Evolutionary conservation across 2,888 invertebrate species (phyloP).

Genomic region (Trachelus stipa): DNA sequence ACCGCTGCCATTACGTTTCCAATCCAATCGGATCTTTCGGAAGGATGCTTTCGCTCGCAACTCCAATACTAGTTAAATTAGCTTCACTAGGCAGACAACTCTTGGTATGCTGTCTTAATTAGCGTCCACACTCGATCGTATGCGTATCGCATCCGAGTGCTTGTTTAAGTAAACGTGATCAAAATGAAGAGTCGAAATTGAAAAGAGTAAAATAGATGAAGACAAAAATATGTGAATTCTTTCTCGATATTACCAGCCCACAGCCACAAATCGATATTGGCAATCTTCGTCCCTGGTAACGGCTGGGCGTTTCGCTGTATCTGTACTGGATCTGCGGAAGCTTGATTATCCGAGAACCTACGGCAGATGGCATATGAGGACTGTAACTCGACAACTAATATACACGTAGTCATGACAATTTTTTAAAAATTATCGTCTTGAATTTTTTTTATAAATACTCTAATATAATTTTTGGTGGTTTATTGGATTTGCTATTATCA

Average conservation of each 20-base stretch:
- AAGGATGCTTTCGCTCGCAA: background rate
- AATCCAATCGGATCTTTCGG: background rate
- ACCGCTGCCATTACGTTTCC: background rate
- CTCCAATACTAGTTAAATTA: background rate
- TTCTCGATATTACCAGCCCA: background rate
- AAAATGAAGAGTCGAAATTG: background rate
- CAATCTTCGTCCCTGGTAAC: constrained; percentile 11
- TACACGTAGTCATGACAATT: background rate
- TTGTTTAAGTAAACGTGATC: background rate
- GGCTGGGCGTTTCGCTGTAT: background rate
- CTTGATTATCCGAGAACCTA: background rate
- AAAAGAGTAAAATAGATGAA: background rate
- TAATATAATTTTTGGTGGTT: background rate
- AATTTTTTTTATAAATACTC: background rate
- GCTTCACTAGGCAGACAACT: background rate
- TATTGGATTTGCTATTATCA: background rate
- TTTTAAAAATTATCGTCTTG: background rate
- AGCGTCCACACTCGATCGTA: background rate
- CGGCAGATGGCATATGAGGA: background rate
- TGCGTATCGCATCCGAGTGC: background rate
- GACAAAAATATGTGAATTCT: background rate
- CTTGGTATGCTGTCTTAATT: background rate
- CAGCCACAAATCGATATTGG: constrained; percentile 10
- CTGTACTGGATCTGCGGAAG: background rate
- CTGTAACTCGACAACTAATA: background rate